Evolutionary conservation across 1,140 invertebrate species (phyloP).

Genomic region (Stenopsyche tienmushanensis): DNA sequence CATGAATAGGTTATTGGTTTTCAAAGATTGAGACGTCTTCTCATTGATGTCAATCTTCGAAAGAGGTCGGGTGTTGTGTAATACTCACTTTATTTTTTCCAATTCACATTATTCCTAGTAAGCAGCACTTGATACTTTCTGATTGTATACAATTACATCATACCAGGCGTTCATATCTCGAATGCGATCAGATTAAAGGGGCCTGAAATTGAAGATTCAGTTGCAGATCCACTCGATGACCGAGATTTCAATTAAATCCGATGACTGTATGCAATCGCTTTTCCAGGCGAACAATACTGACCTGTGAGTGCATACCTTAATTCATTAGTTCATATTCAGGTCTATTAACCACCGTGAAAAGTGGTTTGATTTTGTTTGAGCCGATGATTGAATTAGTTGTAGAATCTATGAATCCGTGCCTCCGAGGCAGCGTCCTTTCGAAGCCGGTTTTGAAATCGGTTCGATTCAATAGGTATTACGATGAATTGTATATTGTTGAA

Average conservation of each 20-base stretch:
- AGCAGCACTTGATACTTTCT: too few relatives aligned
- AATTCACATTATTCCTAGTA: too few relatives aligned
- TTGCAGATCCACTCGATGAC: too few relatives aligned
- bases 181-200: not conserved
- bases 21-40: too few relatives aligned
- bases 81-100: too few relatives aligned
- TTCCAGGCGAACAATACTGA: not conserved
- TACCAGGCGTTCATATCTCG: too few relatives aligned
- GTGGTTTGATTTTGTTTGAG: conserved; percentile 1
- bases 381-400: conserved; percentile 11
- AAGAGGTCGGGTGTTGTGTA: too few relatives aligned
- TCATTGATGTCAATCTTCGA: too few relatives aligned
- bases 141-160: not conserved
- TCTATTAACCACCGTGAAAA: not conserved
- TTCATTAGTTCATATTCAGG: not conserved
- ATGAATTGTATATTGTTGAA: too few relatives aligned
- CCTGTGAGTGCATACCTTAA: not conserved
- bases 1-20: too few relatives aligned
- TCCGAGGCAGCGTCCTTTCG: not conserved
- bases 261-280: conserved; percentile 19
- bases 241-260: conserved; percentile 21
- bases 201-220: not conserved
- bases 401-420: not conserved
- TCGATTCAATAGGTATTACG: too few relatives aligned
- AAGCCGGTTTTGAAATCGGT: not conserved